A percentile compares a stretch with the other conserved stretches of the same genome.
These are phyloP conservation scores for Acronicta aceris DNA, from an alignment of 2,888 invertebrate genomes.

Conservation along the genomic window DNA sequence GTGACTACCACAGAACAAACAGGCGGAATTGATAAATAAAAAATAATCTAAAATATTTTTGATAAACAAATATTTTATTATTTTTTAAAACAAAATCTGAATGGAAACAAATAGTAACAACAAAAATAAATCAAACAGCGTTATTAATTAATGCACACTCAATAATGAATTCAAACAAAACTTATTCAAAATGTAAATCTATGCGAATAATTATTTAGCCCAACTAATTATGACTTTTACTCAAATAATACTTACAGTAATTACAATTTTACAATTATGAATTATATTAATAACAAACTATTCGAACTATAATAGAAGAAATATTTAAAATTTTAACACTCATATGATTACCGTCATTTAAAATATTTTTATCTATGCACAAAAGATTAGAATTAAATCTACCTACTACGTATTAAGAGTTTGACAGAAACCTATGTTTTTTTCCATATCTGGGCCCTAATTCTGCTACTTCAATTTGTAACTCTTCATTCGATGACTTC, in stretches of 20 bases:
- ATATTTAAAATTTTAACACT: constrained; percentile 15
- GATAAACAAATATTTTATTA: constrained; percentile 59
- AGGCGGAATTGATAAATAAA: not conserved
- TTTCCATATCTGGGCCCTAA: too few species aligned
- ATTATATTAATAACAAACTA: constrained; percentile 17
- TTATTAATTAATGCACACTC: constrained; percentile 51
- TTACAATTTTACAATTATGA: constrained; percentile 42
- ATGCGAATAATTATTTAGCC: constrained; percentile 52
- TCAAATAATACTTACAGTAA: constrained; percentile 48
- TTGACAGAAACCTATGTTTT: constrained; percentile 12
- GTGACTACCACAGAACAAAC: too few species aligned
- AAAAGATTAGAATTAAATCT: constrained; percentile 1
- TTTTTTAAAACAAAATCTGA: constrained; percentile 58
- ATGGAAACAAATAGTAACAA: constrained; percentile 57
- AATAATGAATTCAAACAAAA: constrained; percentile 39
- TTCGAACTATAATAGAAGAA: constrained; percentile 9
- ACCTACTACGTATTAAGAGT: constrained; percentile 6
- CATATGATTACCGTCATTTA: constrained; percentile 4
- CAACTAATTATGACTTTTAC: constrained; percentile 58
- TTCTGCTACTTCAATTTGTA: too few species aligned
- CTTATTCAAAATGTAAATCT: constrained; percentile 37
- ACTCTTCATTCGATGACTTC: too few species aligned
- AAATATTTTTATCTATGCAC: constrained; percentile 13
- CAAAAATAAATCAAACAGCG: constrained; percentile 53
- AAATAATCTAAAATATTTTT: constrained; percentile 20